phyloP scores from a whole-genome alignment of 2,888 invertebrate genomes.

The Latrodectus hesperus region DNA sequence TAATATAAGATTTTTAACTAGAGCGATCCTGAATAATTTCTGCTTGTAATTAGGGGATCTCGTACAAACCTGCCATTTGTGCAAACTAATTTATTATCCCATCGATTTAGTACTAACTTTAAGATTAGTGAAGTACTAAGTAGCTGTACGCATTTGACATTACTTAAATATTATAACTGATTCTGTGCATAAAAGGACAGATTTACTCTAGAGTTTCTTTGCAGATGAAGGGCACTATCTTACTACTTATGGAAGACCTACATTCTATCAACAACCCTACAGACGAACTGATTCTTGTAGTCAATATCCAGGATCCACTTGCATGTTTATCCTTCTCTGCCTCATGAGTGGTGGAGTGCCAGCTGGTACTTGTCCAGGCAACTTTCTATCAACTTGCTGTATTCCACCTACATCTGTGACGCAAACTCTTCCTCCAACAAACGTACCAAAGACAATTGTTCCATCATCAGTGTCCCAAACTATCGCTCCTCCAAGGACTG shows the following conservation, averaged over 20 bases:
- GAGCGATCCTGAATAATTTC: too few relatives aligned
- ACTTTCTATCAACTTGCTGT: slow-evolving; percentile 82
- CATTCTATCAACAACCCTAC: not conserved
- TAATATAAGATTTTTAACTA: too few relatives aligned
- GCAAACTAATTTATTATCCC: too few relatives aligned
- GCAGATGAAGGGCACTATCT: slow-evolving; percentile 12
- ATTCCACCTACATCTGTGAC: slow-evolving; percentile 62
- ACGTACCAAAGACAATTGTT: too few relatives aligned
- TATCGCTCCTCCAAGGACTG: not conserved
- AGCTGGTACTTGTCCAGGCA: slow-evolving; percentile 77
- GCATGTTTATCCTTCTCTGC: slow-evolving; percentile 81
- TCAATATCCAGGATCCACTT: slow-evolving; percentile 43
- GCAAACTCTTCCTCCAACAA: too few relatives aligned
- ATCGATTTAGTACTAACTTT: too few relatives aligned
- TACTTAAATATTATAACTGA: not conserved
- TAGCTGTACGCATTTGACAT: too few relatives aligned
- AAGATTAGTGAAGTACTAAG: too few relatives aligned
- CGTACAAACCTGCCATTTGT: too few relatives aligned
- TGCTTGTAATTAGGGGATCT: too few relatives aligned
- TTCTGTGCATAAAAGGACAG: not conserved
- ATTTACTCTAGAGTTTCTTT: not conserved
- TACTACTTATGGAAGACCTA: not conserved
- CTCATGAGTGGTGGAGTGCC: slow-evolving; percentile 86
- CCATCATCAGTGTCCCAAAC: too few relatives aligned
- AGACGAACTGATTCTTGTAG: slow-evolving; percentile 35